Conservation (phyloP, 2,888 invertebrate species). For the Andrena fulva region DNA sequence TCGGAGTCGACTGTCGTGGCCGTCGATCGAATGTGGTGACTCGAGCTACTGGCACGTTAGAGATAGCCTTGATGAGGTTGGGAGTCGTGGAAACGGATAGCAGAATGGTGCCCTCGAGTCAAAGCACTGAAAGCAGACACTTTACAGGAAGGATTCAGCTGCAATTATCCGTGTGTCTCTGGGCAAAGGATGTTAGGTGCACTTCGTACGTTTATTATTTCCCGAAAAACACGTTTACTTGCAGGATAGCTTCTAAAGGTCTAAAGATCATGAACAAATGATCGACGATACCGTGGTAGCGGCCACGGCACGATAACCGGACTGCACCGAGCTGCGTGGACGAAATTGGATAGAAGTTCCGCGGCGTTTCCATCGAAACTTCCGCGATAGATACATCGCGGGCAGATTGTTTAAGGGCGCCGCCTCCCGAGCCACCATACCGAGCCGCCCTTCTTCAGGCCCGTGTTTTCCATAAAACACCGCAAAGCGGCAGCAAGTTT, state of each 20-base stretch:
- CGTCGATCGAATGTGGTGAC: not conserved
- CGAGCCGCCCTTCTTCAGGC: not conserved
- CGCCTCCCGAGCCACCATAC: not conserved
- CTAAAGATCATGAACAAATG: conserved; percentile 27
- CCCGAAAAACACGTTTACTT: not conserved
- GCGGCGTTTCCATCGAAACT: conserved; percentile 63
- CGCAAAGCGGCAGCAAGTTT: conserved; percentile 56
- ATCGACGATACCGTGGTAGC: conserved; percentile 27
- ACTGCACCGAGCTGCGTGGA: conserved; percentile 1
- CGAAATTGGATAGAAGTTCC: conserved; percentile 61
- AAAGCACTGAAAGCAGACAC: no score
- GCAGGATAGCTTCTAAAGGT: not conserved
- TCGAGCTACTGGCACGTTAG: not conserved
- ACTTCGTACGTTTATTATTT: conserved; percentile 20
- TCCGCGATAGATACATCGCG: conserved; percentile 55
- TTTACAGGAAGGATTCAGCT: no score
- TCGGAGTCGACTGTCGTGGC: not conserved
- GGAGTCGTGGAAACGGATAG: not conserved
- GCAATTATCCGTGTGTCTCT: not conserved
- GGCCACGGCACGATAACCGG: conserved; percentile 33
- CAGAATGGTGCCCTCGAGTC: no score
- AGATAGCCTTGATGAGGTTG: no score
- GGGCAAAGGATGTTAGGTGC: not conserved
- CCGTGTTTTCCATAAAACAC: conserved; percentile 53
- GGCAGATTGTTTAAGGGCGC: conserved; percentile 57